Base-by-base conservation (phyloP, 53 echinoderm and acorn worm genomes). In the Holothuria leucospilota region DNA sequence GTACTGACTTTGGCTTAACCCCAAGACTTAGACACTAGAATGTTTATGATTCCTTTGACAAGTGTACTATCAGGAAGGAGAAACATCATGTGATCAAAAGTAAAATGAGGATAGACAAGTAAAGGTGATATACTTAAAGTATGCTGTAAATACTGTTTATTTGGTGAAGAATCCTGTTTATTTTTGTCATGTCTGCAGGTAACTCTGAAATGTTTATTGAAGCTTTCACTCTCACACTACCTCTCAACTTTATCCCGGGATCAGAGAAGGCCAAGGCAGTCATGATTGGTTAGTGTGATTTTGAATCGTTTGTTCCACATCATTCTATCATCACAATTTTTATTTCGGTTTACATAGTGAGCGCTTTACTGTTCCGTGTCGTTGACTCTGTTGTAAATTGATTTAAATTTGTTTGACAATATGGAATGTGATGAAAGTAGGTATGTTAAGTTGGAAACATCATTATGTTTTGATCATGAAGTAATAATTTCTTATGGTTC, bases 221-320 rank as follows among this genome's bases (percentile, higher is more conserved):
- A 60, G 94, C 88, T 4, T 96, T 96, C 67, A 93, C 81, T 0
- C 78, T 97, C 61, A 85, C 89, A 8, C 63, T 97, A 41, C 98
- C 97, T 12, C 88, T 97, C 51, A 97, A 97, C 85, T 89, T 82
- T 60, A 89, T 94, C 2, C 96, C 91, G n/a, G 96, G 96, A 26
- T 96, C 96, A 51, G 96, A 96, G 79, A 86, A 86, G 56, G 90
- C 93, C 39, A 71, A 77, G 53, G 87, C 90, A 28, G 79, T 89
- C 23, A 90, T 93, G 87, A 78, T 90, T 29, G 93, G 93, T 91
- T 68, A 56, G 91, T 77, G 0, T 0, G 23, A 25, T 29, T 18
- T 68, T 29, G 14, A 68, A 24, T 14, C 28, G 0, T 9, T 65
- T 26, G 24, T 56, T 16, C 15, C 18, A 18, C 16, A 16, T 56